Base-by-base conservation (phyloP, 2,113 vertebrate genomes). In the Amphilophus citrinellus region DNA sequence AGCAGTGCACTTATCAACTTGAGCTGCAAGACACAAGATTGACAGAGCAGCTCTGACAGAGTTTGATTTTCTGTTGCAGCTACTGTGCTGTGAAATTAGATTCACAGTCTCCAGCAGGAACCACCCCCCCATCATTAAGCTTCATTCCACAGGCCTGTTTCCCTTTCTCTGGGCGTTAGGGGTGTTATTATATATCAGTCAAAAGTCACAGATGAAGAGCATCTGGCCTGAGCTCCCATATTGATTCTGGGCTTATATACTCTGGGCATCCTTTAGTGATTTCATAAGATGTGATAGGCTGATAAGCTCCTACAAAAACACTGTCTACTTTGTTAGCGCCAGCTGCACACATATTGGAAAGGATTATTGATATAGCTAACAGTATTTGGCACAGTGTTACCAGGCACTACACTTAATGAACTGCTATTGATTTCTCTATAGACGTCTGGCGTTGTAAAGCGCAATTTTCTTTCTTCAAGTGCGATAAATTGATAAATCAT, bases 11-110 rank as follows among this genome's bases (percentile, higher is more conserved):
- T 95, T 94, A 92, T 94, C 94, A 92, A 94, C 89, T 89, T 87
- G 91, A 94, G 92, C 92, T 93, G 88, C 89, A 89, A 94, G 89
- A 94, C 93, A 89, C 62, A 83, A 94, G 94, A 94, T 94, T 95
- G 95, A 96, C 94, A 94, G 90, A 90, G 93, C 92, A 91, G 93
- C 93, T 92, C 93, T 91, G 93, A 93, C 94, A 94, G 93, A 93
- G 94, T 95, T 95, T 95, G 94, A 95, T 95, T 95, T 95, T 94
- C 92, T 92, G 92, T 91, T 91, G 93, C 89, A 57, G 94, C 89
- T 95, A 95, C 95, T 94, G 92, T 93, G 93, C 94, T 96, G 94
- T 94, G 95, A 96, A 96, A 96, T 96, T 94, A 94, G 91, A 95
- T 95, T 95, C 93, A 94, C 93, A 95, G 92, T 93, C 94, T 93